Base-by-base conservation (phyloP, 2,797 vertebrate species). In the Arrhamphus sclerolepis region DNA sequence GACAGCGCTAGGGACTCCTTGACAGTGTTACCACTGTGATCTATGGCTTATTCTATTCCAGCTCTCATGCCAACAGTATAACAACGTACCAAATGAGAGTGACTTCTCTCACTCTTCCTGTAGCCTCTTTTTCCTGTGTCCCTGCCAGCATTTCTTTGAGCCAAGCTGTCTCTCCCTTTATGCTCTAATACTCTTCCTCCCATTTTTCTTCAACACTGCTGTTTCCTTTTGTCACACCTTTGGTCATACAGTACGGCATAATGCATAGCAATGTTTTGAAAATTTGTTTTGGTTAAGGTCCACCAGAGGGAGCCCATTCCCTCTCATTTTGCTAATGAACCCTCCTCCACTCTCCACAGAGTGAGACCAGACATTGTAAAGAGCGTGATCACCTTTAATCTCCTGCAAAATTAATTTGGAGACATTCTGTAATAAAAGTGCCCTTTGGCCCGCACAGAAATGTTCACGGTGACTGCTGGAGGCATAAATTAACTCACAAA, bases 361-460 rank as follows among this genome's bases (percentile, higher is more conserved):
- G 41, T 4, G 40, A 84, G 56, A 79, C 49, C 50, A 75, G 68
- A 69, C 31, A 13, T 75, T 70, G 59, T 71, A 77, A 75, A 70
- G 72, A 81, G 69, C 16, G 18, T 22, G 66, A 83, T 78, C 65
- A 61, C 46, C 71, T 75, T 64, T 83, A 80, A 87, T 89, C 85
- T 87, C 38, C 67, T 72, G 72, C 71, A 4, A 89, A 91, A 89
- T 91, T 82, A 75, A 89, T 89, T 90, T 81, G 58, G 62, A 77
- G 80, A 86, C 80, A 75, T 82, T 74, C 73, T 77, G 72, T 83
- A 86, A 87, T 88, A 86, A 90, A 89, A 84, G 75, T 78, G 82
- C 56, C 82, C 73, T 77, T 84, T 81, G 78, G 72, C 74, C 77
- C 78, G 66, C 77, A 77, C 70, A 70, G 64, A 77, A 67, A 54